phyloP scores from a whole-genome alignment of 2,888 invertebrate genomes.

The Incurvaria masculella region DNA sequence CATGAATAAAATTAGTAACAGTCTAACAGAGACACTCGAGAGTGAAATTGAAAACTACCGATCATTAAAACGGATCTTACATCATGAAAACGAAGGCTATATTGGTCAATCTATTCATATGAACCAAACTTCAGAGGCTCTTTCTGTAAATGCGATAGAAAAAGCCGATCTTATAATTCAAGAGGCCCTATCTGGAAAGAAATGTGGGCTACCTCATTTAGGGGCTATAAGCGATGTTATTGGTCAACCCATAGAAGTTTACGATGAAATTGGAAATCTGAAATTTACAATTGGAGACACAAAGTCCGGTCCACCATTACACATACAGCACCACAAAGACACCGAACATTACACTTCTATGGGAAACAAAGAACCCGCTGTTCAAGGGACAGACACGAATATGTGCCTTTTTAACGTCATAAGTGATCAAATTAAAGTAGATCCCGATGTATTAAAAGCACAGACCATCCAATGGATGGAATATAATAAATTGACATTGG shows the following conservation, averaged over 20 bases:
- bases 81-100: neutral
- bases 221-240: conserved; percentile 10
- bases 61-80: neutral
- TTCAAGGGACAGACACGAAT: conserved; percentile 3
- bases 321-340: conserved; percentile 10
- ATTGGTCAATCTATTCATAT: neutral
- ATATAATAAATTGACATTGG: conserved; percentile 2
- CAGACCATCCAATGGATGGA: conserved; percentile 5
- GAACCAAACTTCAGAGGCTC: no score
- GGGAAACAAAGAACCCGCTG: conserved; percentile 7
- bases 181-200: neutral
- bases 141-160: neutral
- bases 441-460: conserved; percentile 6
- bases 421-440: conserved; percentile 2
- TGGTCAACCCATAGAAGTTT: conserved; percentile 10
- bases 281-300: conserved; percentile 7
- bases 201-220: conserved; percentile 6
- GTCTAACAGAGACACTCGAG: neutral
- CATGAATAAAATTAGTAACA: conserved; percentile 7
- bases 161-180: conserved; percentile 6
- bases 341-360: conserved; percentile 9
- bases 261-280: conserved; percentile 8
- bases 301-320: conserved; percentile 5
- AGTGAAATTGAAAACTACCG: neutral
- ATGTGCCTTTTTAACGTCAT: conserved; percentile 11